Evolutionary conservation across 2,888 invertebrate species (phyloP), one percentile per base, ranked within the genome.

Genomic region (Chaitophorus viminalis): DNA sequence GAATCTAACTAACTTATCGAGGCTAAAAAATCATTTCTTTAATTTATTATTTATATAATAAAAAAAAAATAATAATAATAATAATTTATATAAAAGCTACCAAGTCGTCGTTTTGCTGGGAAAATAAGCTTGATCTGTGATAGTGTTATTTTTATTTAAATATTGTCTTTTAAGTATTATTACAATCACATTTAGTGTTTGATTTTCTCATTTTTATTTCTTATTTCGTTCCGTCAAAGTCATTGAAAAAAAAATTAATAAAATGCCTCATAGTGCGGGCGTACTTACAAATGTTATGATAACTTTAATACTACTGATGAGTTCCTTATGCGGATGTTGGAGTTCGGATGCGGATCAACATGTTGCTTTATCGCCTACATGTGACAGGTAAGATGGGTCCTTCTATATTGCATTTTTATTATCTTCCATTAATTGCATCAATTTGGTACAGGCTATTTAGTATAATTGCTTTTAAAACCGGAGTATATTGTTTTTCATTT

Each of bases 331-430:
- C 31, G 87, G 87, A 74, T 79, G 87, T 60, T 74, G 87, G 81
- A 81, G 79, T 31, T n/a, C n/a, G 72, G 81, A 87, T 39, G 74
- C 87, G 25, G 87, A 87, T 60, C 87, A 79, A 87, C 60, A 81
- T 29, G 70, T 36, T 33, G 65, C 74, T 74, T 29, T 25, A 8
- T 21, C 39, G 29, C 74, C 87, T 74, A 81, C 81, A 36, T 87
- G 81, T 36, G 87, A 87, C 39, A 87, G 87, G 87, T 87, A 87
- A 87, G 87, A 87, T 39, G 75, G 65, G 39, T 36, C 21, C n/a
- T n/a, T 46, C 36, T 74, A 74, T 74, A 36, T 74, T 74, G 25
- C 36, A 11, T 54, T 31, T 78, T 78, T 77, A 21, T 77, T 77
- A 77, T 77, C 76, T 77, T n/a, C 31, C 46, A 77, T 77, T 77